Evolutionary conservation across 2,797 vertebrate species (phyloP).

Genomic region (Pogoniulus pusillus): DNA sequence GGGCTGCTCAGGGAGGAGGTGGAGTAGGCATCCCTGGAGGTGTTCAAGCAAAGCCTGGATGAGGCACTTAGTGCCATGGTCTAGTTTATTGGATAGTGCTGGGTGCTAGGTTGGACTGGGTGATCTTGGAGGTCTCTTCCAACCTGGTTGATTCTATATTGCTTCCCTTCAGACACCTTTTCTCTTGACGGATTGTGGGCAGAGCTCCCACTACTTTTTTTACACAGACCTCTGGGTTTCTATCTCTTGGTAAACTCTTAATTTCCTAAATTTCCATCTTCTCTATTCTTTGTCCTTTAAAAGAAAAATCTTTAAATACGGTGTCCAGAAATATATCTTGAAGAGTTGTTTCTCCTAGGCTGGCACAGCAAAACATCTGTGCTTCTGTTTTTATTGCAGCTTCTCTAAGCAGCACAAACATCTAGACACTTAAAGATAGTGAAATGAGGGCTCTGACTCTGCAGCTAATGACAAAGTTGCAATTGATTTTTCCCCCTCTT

Average conservation of each 20-base stretch:
- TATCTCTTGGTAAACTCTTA: background rate
- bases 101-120: no score
- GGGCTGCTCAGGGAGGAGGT: no score
- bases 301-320: background rate
- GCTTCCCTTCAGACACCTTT: background rate
- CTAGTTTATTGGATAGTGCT: no score
- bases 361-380: constrained; percentile 6
- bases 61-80: no score
- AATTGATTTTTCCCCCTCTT: background rate
- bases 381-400: background rate
- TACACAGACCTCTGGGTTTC: background rate
- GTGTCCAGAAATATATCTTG: background rate
- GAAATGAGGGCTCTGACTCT: background rate
- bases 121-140: no score
- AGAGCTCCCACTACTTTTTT: background rate
- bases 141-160: no score
- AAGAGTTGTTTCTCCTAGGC: background rate
- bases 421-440: constrained; percentile 23
- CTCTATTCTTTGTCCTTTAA: background rate
- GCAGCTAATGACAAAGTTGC: constrained; percentile 29
- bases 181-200: background rate
- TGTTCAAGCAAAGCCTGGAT: no score
- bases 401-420: background rate
- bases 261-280: background rate
- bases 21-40: no score